phyloP scores from a whole-genome alignment of 2,113 vertebrate species.

The Sylvicapra grimmia region DNA sequence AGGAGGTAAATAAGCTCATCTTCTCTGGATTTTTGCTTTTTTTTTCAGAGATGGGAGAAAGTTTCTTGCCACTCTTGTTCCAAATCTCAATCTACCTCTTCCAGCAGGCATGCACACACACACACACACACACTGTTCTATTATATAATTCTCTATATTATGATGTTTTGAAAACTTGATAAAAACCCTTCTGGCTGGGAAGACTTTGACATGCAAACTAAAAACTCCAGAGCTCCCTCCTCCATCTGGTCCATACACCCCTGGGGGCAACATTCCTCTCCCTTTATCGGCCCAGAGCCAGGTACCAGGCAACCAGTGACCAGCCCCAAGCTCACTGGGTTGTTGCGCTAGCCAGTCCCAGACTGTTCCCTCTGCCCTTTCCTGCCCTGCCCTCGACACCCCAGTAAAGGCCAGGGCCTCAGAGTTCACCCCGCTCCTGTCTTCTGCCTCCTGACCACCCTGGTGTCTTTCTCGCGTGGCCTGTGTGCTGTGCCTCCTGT shows the following conservation, averaged over 20 bases:
- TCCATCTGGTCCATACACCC: neutral
- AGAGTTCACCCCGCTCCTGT: neutral
- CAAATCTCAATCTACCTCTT: neutral
- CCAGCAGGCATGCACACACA: accelerated
- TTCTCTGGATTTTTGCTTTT: neutral
- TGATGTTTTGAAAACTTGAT: neutral
- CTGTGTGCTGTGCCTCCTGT: accelerated
- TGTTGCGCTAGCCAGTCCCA: too few species aligned
- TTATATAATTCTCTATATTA: neutral
- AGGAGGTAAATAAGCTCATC: neutral
- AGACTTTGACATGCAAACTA: neutral
- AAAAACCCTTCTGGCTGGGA: neutral
- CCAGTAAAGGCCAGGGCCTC: neutral
- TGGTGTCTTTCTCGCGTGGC: neutral
- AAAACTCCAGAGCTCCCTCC: neutral
- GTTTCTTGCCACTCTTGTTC: neutral
- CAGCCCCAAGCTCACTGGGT: neutral
- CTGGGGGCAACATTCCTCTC: neutral
- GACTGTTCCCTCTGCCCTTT: neutral
- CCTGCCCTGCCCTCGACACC: neutral
- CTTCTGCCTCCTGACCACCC: neutral
- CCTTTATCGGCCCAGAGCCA: neutral
- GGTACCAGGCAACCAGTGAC: neutral
- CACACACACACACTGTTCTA: neutral
- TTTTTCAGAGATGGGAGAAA: neutral